Evolutionary conservation across 1,140 invertebrate genomes (phyloP), one percentile per base, ranked within the genome.

Genomic region (Danaus melanippus): DNA sequence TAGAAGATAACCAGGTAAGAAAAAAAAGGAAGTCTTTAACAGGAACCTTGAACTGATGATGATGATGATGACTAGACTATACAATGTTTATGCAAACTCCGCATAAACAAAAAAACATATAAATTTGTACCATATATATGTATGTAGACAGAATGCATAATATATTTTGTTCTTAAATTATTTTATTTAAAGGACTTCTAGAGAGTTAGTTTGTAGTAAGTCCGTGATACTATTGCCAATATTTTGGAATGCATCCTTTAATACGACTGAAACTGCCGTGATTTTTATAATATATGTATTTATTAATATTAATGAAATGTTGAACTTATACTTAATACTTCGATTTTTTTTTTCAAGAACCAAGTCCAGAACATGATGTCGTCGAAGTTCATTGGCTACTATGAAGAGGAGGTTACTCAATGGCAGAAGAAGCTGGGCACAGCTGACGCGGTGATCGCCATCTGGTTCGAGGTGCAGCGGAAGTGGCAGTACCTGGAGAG

Each of bases 401-500:
- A 98, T 79, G 87, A 96, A 45, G 89, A 90, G 9, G 94, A 96
- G 74, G 95, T 98, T 0, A 92, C 92, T 0, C 89, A 89, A n/a
- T 98, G 97, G 97, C 96, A 97, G 76, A 92, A 92, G 62, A 96
- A 95, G 68, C 87, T 98, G 10, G 94, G 92, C 0, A 94, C 92
- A 53, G 96, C 96, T 8, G 97, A 98, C 81, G 92, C 94, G 62
- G 91, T 93, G 1, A 95, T 96, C 46, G 89, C 89, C 12, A 89
- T 93, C n/a, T 97, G 95, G 92, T 93, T 97, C 69, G 96, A 98
- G 70, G 97, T 98, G 9, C 97, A 98, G 82, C 88, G 96, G 45
- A 95, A 96, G 49, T 99, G 97, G 97, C 93, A 93, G 62, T 94
- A 98, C 80, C 88, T 99, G 46, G 97, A 99, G 82, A 96, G 94